These are phyloP conservation scores for Lordiphosa andalusiaca DNA, from an alignment of 2,888 invertebrate species.

Conservation along the genomic window DNA sequence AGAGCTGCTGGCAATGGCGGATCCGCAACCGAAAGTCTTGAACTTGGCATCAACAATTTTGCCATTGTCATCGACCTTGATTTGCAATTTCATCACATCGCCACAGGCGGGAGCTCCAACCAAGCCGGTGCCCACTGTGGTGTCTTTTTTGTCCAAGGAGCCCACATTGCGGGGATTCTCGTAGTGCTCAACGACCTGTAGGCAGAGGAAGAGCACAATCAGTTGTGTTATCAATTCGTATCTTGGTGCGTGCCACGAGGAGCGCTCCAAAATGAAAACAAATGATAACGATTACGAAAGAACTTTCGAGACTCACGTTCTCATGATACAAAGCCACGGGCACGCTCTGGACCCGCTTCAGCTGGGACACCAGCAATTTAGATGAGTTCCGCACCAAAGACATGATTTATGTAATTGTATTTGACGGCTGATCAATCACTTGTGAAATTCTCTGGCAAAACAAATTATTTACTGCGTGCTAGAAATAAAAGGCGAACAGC, in stretches of 20 bases:
- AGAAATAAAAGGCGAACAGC: slow-evolving; percentile 16
- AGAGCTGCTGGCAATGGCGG: slow-evolving; percentile 98
- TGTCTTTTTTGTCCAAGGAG: slow-evolving; percentile 95
- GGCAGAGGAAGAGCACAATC: slow-evolving; percentile 21
- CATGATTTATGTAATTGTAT: slow-evolving; percentile 50
- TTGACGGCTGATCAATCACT: slow-evolving; percentile 29
- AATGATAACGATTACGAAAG: slow-evolving; percentile 54
- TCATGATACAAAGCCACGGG: slow-evolving; percentile 87
- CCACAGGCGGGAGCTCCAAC: slow-evolving; percentile 99
- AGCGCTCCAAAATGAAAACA: slow-evolving; percentile 27
- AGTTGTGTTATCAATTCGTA: slow-evolving; percentile 31
- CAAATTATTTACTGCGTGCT: slow-evolving; percentile 25
- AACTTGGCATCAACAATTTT: slow-evolving; percentile 99
- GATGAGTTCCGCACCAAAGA: slow-evolving; percentile 76
- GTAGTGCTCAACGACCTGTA: slow-evolving; percentile 98
- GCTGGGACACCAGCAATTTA: slow-evolving; percentile 64
- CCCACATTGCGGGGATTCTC: slow-evolving; percentile 99
- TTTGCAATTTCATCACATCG: slow-evolving; percentile 99
- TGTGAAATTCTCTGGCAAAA: slow-evolving; percentile 57
- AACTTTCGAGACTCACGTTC: slow-evolving; percentile 83
- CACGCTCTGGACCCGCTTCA: slow-evolving; percentile 80
- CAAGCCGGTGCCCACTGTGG: slow-evolving; percentile 96
- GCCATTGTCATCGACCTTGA: slow-evolving; percentile 93
- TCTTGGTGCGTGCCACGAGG: slow-evolving; percentile 19
- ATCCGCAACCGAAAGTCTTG: slow-evolving; percentile 99